Evolutionary conservation across 2,797 vertebrate genomes (phyloP).

Genomic region (Bryconaethiops microstoma): DNA sequence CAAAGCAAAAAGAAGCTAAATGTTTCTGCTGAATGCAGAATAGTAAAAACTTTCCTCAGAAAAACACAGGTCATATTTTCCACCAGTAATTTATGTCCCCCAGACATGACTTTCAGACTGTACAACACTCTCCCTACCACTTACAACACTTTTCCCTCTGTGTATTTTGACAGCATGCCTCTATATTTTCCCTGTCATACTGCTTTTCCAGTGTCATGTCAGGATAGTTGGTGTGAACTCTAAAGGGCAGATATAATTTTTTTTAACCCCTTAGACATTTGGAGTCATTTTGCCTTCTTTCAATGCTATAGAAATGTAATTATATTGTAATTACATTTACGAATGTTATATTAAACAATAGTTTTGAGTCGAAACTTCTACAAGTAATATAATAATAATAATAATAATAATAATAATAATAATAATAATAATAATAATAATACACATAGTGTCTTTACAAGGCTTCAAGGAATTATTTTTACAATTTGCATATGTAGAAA

Average conservation of each 20-base stretch:
- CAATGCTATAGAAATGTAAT: neutral
- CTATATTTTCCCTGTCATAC: slow-evolving; percentile 1
- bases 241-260: neutral
- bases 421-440: too few species aligned
- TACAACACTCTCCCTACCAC: slow-evolving; percentile 12
- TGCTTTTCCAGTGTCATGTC: neutral
- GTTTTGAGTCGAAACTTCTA: too few species aligned
- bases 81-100: slow-evolving; percentile 10
- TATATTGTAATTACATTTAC: neutral
- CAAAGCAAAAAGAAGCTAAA: neutral
- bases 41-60: slow-evolving; percentile 14
- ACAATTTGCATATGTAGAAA: too few species aligned
- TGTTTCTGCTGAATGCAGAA: neutral
- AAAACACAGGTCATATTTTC: slow-evolving; percentile 26
- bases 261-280: neutral
- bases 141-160: slow-evolving; percentile 11
- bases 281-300: neutral
- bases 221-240: neutral
- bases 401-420: too few species aligned
- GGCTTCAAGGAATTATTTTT: too few species aligned
- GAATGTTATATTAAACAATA: too few species aligned
- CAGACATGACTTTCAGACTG: slow-evolving; percentile 6
- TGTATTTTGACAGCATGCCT: slow-evolving; percentile 11
- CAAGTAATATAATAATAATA: too few species aligned
- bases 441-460: too few species aligned